Base-by-base conservation (phyloP, 2,113 vertebrate genomes). In the Brevimyrus niger region DNA sequence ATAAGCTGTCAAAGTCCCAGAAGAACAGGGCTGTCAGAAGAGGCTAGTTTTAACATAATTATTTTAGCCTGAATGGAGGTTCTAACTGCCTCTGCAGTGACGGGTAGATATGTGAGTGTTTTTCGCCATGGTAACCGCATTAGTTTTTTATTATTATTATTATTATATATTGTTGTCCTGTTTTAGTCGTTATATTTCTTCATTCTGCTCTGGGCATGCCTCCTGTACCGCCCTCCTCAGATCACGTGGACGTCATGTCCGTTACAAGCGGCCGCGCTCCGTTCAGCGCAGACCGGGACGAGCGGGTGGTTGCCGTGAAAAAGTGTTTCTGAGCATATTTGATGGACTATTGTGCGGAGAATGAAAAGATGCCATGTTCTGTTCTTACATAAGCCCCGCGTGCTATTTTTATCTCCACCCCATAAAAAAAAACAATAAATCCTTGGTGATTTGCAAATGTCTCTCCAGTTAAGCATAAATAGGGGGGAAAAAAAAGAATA, bases 361-460 rank as follows among this genome's bases (percentile, higher is more conserved):
- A 86, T 69, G 73, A 91, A 89, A 50, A 47, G 88, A 89, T 91
- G 89, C 89, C 88, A 89, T 90, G 73, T 89, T 46, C 87, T 90
- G 88, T 87, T 91, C 89, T 92, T 92, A 89, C 85, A 89, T 92
- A 92, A 93, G 92, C 86, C 87, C 48, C 88, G 42, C 65, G n/a
- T 65, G 89, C 90, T 92, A 91, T 91, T 92, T 92, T 92, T 90
- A 91, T 92, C 91, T 87, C 69, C 58, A 51, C 85, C 85, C 48
- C 23, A 31, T 17, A 86, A 51, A 86, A 84, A 86, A 86, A 65
- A 89, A 90, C 91, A 90, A 92, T 92, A 93, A 93, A 94, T 92
- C 91, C 90, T 89, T 89, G 87, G 91, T 92, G 90, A 92, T 92
- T 93, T 94, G 90, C 90, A 91, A 93, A 92, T 91, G 91, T 91